phyloP scores from a whole-genome alignment of 2,113 vertebrate genomes.

The Catharus fuscescens region DNA sequence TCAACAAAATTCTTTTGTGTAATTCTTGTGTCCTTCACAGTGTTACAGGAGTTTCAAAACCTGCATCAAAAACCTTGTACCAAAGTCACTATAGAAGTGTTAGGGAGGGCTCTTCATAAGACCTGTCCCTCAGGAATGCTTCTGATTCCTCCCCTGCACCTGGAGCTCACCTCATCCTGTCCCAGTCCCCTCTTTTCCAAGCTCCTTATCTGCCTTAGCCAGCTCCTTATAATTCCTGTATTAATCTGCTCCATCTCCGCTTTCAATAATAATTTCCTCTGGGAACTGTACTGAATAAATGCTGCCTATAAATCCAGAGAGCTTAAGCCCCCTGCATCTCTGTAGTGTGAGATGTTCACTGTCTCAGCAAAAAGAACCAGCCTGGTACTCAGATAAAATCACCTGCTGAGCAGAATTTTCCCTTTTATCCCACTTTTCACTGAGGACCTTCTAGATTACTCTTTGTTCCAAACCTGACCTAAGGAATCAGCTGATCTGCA shows the following conservation, averaged over 20 bases:
- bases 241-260: slow-evolving; percentile 16
- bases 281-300: slow-evolving; percentile 2
- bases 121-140: neutral
- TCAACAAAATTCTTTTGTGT: neutral
- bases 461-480: neutral
- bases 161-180: neutral
- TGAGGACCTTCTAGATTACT: neutral
- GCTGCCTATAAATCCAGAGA: neutral
- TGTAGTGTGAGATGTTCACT: neutral
- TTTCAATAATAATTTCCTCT: slow-evolving; percentile 48
- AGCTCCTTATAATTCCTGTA: slow-evolving; percentile 20
- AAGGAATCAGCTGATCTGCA: neutral
- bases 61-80: neutral
- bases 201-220: slow-evolving; percentile 26
- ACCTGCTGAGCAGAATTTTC: neutral
- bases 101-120: neutral
- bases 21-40: neutral
- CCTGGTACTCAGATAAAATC: neutral
- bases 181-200: neutral
- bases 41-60: neutral
- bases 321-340: neutral
- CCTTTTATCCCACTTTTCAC: neutral
- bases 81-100: neutral
- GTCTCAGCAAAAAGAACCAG: neutral
- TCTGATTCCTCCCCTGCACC: neutral